Evolutionary conservation across 2,888 invertebrate species (phyloP), one percentile per base, ranked within the genome.

Genomic region (Biston betularia): DNA sequence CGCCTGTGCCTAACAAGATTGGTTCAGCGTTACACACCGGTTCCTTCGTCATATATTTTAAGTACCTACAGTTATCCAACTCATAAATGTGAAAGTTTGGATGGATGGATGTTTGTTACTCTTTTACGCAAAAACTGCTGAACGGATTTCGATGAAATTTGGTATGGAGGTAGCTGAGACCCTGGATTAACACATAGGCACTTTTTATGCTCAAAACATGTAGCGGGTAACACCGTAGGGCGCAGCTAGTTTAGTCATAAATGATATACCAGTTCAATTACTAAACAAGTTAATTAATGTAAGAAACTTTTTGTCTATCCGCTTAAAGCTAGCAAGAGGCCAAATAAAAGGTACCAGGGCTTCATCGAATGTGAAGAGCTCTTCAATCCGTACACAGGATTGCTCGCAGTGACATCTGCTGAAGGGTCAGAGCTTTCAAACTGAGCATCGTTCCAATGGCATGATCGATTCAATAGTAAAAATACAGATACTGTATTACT

Each of bases 301-400:
- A 12, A 1, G 24, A 0, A 44, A 12, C 11, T 44, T 12, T 44
- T 44, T n/a, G 44, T 4, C 1, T 44, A 3, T 12, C 11, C 44
- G 11, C n/a, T 38, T 5, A 38, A 53, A 38, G 15, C 38, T 60
- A 44, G 66, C 64, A 66, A 56, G 46, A 60, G 48, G 60, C 50
- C 56, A 65, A 62, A 72, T 73, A 74, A 78, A 75, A 74, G 74
- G 74, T 68, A 71, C 75, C 59, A 71, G 68, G 59, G 58, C 24
- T 46, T 57, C 64, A 72, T 71, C 59, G 48, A 66, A 35, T 24
- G 48, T 8, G 59, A 57, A 71, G 72, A 59, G 70, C 68, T 35
- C 75, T 76, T 58, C 53, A 76, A 64, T 66, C 63, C 35, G 74
- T 72, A 70, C 72, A 69, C 65, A 65, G 72, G 71, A 65, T 66